Evolutionary conservation across 2,113 vertebrate genomes (phyloP).

Genomic region (Sylvicapra grimmia): DNA sequence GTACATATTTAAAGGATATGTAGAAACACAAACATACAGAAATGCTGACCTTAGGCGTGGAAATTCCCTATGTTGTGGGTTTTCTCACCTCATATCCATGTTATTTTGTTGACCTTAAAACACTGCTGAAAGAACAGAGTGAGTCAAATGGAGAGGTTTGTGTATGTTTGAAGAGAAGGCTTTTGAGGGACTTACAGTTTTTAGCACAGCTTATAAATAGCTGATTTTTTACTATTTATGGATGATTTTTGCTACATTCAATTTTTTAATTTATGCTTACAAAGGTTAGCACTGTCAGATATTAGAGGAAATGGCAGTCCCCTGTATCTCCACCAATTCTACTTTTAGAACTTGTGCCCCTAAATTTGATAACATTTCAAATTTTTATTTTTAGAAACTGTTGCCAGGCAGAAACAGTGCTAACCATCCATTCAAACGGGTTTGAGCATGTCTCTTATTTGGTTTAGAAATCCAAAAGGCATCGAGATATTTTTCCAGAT

Average conservation of each 20-base stretch:
- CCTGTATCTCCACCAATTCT: background rate
- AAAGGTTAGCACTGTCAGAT: background rate
- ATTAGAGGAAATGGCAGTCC: background rate
- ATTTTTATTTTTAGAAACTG: conserved; percentile 50
- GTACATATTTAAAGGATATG: background rate
- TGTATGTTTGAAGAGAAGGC: background rate
- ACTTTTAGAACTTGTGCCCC: conserved; percentile 12
- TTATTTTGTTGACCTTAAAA: background rate
- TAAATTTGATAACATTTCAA: conserved; percentile 34
- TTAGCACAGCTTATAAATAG: background rate
- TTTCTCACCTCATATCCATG: background rate
- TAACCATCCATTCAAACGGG: background rate
- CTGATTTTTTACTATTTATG: background rate
- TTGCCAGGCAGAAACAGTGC: conserved; percentile 29
- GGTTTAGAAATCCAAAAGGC: conserved; percentile 19
- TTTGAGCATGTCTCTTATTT: background rate
- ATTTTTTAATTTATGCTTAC: background rate
- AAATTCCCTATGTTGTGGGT: background rate
- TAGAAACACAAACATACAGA: background rate
- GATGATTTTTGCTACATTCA: background rate
- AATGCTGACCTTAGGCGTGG: background rate
- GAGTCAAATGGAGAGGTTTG: background rate
- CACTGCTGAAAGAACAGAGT: background rate
- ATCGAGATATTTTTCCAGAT: conserved; percentile 14
- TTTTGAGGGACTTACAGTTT: background rate